These are phyloP conservation scores for Microdon myrmicae DNA, from an alignment of 2,888 invertebrate genomes.

Conservation along the genomic window DNA sequence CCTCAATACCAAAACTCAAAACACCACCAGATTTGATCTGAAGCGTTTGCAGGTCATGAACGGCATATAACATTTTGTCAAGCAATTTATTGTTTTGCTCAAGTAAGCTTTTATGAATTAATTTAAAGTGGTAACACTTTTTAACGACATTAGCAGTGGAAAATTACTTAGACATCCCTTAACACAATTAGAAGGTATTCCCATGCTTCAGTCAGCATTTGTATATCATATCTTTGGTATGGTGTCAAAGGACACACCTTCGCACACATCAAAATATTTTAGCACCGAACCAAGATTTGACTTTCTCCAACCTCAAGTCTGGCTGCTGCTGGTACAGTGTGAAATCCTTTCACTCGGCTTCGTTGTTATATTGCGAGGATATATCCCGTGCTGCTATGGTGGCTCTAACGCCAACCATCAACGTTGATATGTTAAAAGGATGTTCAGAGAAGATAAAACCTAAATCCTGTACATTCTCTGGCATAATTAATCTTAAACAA, in stretches of 20 bases:
- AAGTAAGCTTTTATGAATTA: slow-evolving; percentile 36
- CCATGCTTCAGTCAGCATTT: slow-evolving; percentile 34
- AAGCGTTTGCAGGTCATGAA: too few relatives aligned
- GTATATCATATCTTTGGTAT: slow-evolving; percentile 7
- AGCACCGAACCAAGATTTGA: too few relatives aligned
- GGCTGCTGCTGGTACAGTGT: slow-evolving; percentile 31
- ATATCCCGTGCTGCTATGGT: slow-evolving; percentile 2
- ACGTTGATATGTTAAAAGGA: not conserved
- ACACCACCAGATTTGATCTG: too few relatives aligned
- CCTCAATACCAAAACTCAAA: too few relatives aligned
- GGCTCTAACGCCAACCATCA: slow-evolving; percentile 14
- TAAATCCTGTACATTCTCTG: slow-evolving; percentile 22
- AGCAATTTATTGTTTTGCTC: too few relatives aligned
- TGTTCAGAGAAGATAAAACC: not conserved
- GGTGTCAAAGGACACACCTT: slow-evolving; percentile 30
- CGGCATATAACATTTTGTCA: too few relatives aligned
- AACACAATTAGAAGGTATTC: slow-evolving; percentile 39
- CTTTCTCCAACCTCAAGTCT: slow-evolving; percentile 36
- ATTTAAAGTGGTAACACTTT: slow-evolving; percentile 22
- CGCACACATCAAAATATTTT: too few relatives aligned
- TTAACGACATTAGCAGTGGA: slow-evolving; percentile 13
- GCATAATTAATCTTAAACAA: slow-evolving; percentile 51
- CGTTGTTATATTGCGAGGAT: not conserved
- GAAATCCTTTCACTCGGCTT: slow-evolving; percentile 1
- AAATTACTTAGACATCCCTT: slow-evolving; percentile 39